phyloP scores from a whole-genome alignment of 2,797 vertebrate species.

The Aplochiton taeniatus region DNA sequence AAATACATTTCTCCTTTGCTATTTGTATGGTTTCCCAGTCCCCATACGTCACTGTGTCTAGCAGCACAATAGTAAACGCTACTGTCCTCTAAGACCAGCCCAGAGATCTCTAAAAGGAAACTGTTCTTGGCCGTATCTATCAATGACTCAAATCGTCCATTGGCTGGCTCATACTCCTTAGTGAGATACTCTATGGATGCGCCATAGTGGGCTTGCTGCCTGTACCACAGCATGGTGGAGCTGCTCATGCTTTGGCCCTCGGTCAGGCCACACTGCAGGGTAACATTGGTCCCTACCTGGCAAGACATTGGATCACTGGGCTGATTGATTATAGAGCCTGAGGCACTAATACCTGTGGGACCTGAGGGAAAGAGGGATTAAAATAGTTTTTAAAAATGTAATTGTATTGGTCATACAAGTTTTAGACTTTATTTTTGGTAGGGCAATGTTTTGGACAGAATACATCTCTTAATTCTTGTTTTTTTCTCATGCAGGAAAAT shows the following conservation, averaged over 20 bases:
- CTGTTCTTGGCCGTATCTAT: conserved; percentile 29
- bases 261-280: background rate
- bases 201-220: background rate
- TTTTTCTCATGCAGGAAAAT: no score
- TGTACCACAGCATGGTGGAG: background rate
- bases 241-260: background rate
- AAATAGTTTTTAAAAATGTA: no score
- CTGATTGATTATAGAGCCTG: background rate
- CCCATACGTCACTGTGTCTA: conserved; percentile 62
- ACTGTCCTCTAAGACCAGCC: conserved; percentile 43
- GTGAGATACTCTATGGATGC: background rate
- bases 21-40: conserved; percentile 55
- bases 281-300: background rate
- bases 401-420: background rate
- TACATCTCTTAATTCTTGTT: no score
- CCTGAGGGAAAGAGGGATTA: background rate
- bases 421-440: background rate
- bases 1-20: conserved; percentile 13
- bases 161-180: background rate
- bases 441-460: no score
- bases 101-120: conserved; percentile 56
- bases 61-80: conserved; percentile 69
- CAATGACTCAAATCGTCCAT: background rate
- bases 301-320: background rate
- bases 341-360: background rate